Base-by-base conservation (phyloP, 2,113 vertebrate species). In the Pyrgilauda ruficollis region DNA sequence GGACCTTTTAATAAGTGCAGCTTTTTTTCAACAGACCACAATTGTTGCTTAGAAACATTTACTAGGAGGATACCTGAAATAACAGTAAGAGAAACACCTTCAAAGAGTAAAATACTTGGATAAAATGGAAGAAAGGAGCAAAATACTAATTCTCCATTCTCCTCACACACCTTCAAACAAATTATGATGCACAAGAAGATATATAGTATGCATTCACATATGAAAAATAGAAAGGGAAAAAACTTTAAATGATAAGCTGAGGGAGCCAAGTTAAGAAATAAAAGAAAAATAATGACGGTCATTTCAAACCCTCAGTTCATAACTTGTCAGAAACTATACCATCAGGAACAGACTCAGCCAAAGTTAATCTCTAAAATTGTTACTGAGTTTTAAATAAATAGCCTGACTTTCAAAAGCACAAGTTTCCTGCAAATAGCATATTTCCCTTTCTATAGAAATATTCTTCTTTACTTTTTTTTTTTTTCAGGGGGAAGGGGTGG, bases 1-100 rank as follows among this genome's bases (percentile, higher is more conserved):
- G 27, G 37, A 68, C 53, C 93, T 97, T 77, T 96, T 94, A 96
- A 72, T 87, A 96, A 91, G 89, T 91, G 95, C 64, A 87, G 89
- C 58, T 81, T 91, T 96, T 94, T 95, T 94, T 70, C 90, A 96
- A 74, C 30, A 90, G 61, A 81, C 74, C 39, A 81, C 84, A 90
- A 63, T 80, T 64, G 86, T 82, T 94, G 84, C 96, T 88, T 87
- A 84, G 93, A 82, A 94, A 96, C 68, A 89, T 94, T 88, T 76
- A 88, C 77, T 72, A 82, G 49, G 43, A 67, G 47, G 33, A 84
- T 31, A 86, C 58, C 61, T 93, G 35, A 87, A 96, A 68, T 9
- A 92, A 79, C 41, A 76, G 46, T 53, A 64, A 59, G 39, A 53
- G 46, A 82, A 92, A 79, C 55, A 93, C 46, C 83, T 93, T 94